phyloP scores from a whole-genome alignment of 2,797 vertebrate genomes.

The Cryptoprocta ferox region DNA sequence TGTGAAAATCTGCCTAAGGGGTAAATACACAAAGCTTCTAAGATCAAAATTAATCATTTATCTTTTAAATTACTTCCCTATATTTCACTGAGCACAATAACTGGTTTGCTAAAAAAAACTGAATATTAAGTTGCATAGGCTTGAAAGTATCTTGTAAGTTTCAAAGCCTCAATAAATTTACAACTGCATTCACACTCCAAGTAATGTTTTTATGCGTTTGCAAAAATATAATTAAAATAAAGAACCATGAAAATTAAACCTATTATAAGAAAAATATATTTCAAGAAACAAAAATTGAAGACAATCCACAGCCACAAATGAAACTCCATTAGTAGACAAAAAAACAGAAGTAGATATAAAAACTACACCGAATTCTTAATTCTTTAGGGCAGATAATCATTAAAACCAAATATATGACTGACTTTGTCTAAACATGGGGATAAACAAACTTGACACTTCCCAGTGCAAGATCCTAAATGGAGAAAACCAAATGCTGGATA shows the following conservation, averaged over 20 bases:
- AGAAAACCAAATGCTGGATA: neutral
- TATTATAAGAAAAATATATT: constrained; percentile 27
- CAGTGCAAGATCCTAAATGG: neutral
- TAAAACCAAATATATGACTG: constrained; percentile 13
- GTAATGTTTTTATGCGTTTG: constrained; percentile 17
- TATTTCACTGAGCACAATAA: constrained; percentile 36
- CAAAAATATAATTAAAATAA: constrained; percentile 3
- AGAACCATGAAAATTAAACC: neutral
- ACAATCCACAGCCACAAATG: neutral
- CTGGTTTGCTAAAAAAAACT: neutral
- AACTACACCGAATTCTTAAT: neutral
- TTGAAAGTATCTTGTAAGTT: constrained; percentile 34
- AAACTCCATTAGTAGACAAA: neutral
- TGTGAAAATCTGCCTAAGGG: neutral
- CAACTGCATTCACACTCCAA: neutral
- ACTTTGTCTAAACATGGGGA: neutral
- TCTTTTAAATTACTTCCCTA: neutral
- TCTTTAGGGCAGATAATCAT: neutral
- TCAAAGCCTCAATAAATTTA: constrained; percentile 6
- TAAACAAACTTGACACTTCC: neutral
- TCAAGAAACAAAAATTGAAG: neutral
- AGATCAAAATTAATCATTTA: constrained; percentile 33
- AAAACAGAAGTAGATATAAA: neutral
- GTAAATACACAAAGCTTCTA: neutral
- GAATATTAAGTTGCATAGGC: neutral